phyloP scores from a whole-genome alignment of 1,140 invertebrate species.

The Eriosoma lanigerum region DNA sequence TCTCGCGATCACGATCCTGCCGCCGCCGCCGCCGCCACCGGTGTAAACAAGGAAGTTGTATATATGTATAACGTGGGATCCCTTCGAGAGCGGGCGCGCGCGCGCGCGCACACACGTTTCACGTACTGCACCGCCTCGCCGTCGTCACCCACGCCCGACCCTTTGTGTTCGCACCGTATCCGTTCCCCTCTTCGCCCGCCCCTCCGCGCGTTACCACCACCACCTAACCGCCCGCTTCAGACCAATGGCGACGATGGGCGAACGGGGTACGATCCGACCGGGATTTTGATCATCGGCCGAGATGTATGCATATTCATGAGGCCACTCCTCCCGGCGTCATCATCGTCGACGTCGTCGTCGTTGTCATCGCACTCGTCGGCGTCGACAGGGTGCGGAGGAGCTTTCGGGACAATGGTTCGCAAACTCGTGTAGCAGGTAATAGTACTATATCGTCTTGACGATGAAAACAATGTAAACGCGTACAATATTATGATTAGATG shows the following conservation, averaged over 20 bases:
- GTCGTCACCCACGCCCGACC: not conserved
- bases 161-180: slow-evolving; percentile 3
- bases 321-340: slow-evolving; percentile 43
- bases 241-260: slow-evolving; percentile 47
- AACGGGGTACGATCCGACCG: slow-evolving; percentile 37
- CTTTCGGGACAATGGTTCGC: slow-evolving; percentile 32
- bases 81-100: not conserved
- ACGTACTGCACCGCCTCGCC: not conserved
- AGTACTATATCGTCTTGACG: too few species aligned
- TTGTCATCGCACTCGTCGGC: not conserved
- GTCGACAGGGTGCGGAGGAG: not conserved
- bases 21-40: not conserved
- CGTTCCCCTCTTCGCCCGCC: not conserved
- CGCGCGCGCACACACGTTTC: not conserved
- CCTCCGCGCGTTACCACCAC: not conserved
- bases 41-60: slow-evolving; percentile 48
- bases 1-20: not conserved
- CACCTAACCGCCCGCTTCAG: not conserved
- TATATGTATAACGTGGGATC: not conserved
- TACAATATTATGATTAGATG: too few species aligned
- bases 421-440: too few species aligned
- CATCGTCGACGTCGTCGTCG: not conserved
- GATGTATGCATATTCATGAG: slow-evolving; percentile 51
- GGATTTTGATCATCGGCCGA: slow-evolving; percentile 50
- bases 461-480: too few species aligned